Conservation (phyloP, 2,113 vertebrate species). For the Epinephelus fuscoguttatus region DNA sequence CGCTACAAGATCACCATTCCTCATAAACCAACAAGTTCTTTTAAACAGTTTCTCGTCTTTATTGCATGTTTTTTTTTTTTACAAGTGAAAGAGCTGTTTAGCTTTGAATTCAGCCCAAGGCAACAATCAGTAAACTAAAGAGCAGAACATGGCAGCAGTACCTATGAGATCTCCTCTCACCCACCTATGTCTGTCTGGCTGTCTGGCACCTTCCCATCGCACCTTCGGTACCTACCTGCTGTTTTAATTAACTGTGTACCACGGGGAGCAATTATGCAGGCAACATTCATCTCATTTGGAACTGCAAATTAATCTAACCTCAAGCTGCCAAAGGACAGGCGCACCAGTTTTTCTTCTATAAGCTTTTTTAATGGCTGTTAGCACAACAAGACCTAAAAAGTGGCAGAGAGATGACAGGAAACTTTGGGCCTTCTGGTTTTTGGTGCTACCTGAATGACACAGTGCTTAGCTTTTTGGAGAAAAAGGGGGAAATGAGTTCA, state of each 20-base stretch:
- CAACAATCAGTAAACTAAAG: slow-evolving; percentile 37
- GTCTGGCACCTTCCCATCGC: slow-evolving; percentile 74
- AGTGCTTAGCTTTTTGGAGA: slow-evolving; percentile 6
- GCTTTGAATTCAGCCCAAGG: slow-evolving; percentile 27
- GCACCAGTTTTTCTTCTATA: slow-evolving; percentile 1
- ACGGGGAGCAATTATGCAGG: slow-evolving; percentile 79
- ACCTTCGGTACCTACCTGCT: slow-evolving; percentile 72
- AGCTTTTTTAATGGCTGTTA: not conserved
- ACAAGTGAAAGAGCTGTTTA: slow-evolving; percentile 14
- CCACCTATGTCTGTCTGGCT: slow-evolving; percentile 58
- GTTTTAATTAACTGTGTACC: slow-evolving; percentile 81
- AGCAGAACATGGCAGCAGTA: slow-evolving; percentile 50
- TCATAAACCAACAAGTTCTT: slow-evolving; percentile 4
- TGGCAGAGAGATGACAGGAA: not conserved
- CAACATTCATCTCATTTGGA: slow-evolving; percentile 72
- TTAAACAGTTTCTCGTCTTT: slow-evolving; percentile 9
- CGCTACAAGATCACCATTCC: not conserved
- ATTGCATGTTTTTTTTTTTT: not conserved
- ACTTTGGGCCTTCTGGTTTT: not conserved
- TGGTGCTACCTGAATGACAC: not conserved
- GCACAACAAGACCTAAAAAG: not conserved
- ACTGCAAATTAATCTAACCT: slow-evolving; percentile 69
- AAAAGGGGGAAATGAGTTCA: slow-evolving; percentile 35
- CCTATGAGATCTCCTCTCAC: slow-evolving; percentile 54
- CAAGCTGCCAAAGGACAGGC: slow-evolving; percentile 41